Percentiles rank a stretch among this genome's conserved stretches.
phyloP scores from a whole-genome alignment of 2,797 vertebrate genomes.

The Molossus molossus region DNA sequence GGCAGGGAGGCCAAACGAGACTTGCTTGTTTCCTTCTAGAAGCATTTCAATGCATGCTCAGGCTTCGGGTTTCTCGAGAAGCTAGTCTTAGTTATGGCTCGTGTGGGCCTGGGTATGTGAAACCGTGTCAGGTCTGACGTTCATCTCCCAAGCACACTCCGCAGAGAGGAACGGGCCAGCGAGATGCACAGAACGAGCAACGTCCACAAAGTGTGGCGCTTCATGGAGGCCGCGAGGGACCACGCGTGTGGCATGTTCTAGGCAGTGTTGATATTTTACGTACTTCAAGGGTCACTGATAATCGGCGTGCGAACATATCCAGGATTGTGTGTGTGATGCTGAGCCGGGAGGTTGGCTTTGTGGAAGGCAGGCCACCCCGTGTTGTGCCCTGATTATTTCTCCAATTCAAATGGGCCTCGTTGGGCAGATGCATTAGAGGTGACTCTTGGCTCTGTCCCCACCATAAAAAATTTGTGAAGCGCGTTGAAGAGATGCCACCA shows the following conservation, averaged over 20 bases:
- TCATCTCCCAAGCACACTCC: slow-evolving; percentile 18
- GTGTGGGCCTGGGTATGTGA: neutral
- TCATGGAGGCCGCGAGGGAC: neutral
- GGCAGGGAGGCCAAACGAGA: neutral
- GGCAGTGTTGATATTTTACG: slow-evolving; percentile 62
- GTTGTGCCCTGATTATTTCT: neutral
- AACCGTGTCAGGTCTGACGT: neutral
- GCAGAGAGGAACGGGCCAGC: neutral
- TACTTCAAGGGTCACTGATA: neutral
- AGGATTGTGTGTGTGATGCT: neutral
- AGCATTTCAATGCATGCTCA: neutral
- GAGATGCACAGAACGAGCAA: neutral
- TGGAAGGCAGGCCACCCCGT: neutral
- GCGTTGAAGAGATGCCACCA: neutral
- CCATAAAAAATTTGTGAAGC: neutral
- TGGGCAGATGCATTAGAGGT: neutral
- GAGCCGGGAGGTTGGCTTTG: neutral
- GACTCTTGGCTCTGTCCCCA: neutral
- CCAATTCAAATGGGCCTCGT: neutral
- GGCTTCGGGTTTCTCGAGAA: neutral
- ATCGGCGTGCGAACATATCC: neutral
- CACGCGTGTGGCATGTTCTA: neutral
- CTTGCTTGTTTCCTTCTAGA: too few relatives aligned
- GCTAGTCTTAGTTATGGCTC: slow-evolving; percentile 20
- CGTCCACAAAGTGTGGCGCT: neutral